Evolutionary conservation across 2,113 vertebrate species (phyloP).

Genomic region (Misgurnus anguillicaudatus): DNA sequence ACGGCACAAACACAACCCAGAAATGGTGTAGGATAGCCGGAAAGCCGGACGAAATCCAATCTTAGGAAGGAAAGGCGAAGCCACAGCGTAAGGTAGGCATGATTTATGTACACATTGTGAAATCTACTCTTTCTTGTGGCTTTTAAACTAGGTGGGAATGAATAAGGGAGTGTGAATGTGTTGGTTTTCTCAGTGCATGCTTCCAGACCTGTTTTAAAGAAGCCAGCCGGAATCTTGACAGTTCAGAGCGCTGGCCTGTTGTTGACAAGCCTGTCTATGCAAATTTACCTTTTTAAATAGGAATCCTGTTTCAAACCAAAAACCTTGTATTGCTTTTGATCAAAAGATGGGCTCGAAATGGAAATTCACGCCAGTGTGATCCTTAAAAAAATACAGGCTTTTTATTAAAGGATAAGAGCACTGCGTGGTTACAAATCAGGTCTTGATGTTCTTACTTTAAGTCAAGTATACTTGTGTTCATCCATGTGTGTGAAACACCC

Average conservation of each 20-base stretch:
- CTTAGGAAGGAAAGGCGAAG: slow-evolving; percentile 49
- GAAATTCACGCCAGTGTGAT: not conserved
- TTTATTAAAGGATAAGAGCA: not conserved
- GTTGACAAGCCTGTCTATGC: slow-evolving; percentile 14
- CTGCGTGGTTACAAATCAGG: not conserved
- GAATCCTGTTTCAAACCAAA: not conserved
- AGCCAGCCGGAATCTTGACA: slow-evolving; percentile 44
- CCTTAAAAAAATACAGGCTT: not conserved
- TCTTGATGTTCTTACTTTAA: not conserved
- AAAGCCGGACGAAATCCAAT: slow-evolving; percentile 49
- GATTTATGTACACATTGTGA: slow-evolving; percentile 10
- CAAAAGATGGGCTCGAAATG: not conserved
- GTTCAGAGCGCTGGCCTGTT: slow-evolving; percentile 47
- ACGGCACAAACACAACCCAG: slow-evolving; percentile 62
- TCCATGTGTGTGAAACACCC: slow-evolving; percentile 14
- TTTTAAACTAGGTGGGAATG: slow-evolving; percentile 2
- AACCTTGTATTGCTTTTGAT: not conserved
- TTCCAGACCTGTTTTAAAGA: slow-evolving; percentile 46
- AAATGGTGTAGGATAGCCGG: slow-evolving; percentile 69
- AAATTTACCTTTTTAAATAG: slow-evolving; percentile 10
- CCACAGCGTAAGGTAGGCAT: slow-evolving; percentile 64
- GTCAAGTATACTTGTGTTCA: not conserved
- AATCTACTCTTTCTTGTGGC: slow-evolving; percentile 14
- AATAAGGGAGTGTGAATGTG: slow-evolving; percentile 36
- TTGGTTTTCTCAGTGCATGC: slow-evolving; percentile 50